phyloP scores from a whole-genome alignment of 2,113 vertebrate species.

The Cochlearius cochlearius region DNA sequence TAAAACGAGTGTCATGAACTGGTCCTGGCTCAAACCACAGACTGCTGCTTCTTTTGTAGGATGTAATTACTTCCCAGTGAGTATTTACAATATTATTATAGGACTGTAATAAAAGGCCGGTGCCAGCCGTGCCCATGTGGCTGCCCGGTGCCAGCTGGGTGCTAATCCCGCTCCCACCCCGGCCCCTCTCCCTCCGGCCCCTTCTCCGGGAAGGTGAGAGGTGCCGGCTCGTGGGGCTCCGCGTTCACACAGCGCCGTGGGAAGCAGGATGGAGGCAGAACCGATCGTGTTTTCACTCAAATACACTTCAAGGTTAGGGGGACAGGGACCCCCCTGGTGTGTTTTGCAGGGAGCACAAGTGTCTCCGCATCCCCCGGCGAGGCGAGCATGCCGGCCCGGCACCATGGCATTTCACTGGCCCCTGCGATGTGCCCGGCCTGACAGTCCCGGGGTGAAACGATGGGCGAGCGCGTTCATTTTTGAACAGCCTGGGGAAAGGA shows the following conservation, averaged over 20 bases:
- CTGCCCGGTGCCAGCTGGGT: background rate
- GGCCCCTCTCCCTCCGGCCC: accelerated
- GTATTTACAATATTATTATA: conserved; percentile 21
- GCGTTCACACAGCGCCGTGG: accelerated
- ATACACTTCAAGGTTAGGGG: background rate
- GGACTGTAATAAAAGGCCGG: background rate
- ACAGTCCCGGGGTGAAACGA: background rate
- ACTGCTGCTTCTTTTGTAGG: conserved; percentile 24
- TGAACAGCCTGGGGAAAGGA: background rate
- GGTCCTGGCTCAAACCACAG: background rate
- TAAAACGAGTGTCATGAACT: background rate
- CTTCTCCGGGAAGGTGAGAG: background rate
- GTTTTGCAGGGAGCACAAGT: background rate
- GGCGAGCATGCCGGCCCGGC: background rate
- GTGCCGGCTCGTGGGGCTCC: accelerated
- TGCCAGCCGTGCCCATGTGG: background rate
- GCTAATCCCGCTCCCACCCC: background rate
- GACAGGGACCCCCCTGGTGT: accelerated
- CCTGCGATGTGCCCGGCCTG: background rate
- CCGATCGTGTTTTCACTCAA: accelerated
- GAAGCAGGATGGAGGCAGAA: background rate
- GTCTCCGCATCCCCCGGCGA: background rate
- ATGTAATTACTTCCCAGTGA: background rate
- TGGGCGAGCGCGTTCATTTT: accelerated
- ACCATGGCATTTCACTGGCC: accelerated